Conservation (phyloP, 2,113 vertebrate species). For the Diadophis punctatus region DNA sequence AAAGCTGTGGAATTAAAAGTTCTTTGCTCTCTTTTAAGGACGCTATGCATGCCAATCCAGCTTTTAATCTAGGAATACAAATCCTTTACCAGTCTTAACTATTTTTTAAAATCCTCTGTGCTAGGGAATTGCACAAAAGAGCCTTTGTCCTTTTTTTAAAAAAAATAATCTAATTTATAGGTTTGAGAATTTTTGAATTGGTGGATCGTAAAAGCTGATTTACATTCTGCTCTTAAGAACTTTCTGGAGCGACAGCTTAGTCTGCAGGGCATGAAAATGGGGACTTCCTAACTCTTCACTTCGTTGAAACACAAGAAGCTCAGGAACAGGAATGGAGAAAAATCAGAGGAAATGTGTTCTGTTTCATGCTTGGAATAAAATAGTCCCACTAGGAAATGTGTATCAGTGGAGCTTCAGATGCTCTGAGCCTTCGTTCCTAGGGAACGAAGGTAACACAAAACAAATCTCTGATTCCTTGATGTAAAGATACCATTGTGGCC, state of each 20-base stretch:
- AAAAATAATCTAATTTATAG: slow-evolving; percentile 66
- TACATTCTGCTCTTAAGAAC: slow-evolving; percentile 51
- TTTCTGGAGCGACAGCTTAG: slow-evolving; percentile 34
- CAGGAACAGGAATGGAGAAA: too few relatives aligned
- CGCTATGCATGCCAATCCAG: slow-evolving; percentile 59
- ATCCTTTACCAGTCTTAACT: slow-evolving; percentile 71
- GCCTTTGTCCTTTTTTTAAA: slow-evolving; percentile 61
- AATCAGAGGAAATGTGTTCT: too few relatives aligned
- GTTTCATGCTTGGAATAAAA: too few relatives aligned
- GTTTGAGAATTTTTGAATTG: slow-evolving; percentile 61
- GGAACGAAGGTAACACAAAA: too few relatives aligned
- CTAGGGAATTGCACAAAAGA: slow-evolving; percentile 56
- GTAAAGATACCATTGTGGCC: too few relatives aligned
- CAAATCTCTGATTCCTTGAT: too few relatives aligned
- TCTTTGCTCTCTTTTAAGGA: slow-evolving; percentile 40
- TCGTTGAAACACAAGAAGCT: too few relatives aligned
- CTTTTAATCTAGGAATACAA: slow-evolving; percentile 70
- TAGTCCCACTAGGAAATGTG: too few relatives aligned
- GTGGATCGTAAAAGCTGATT: slow-evolving; percentile 59
- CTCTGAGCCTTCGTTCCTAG: too few relatives aligned
- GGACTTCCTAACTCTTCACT: too few relatives aligned
- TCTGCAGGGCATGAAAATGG: not conserved
- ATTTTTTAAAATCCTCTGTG: slow-evolving; percentile 68
- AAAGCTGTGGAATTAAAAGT: fast-evolving
- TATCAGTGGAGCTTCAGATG: too few relatives aligned